Evolutionary conservation across 2,888 invertebrate species (phyloP).

Genomic region (Eristalinus sepulchralis): DNA sequence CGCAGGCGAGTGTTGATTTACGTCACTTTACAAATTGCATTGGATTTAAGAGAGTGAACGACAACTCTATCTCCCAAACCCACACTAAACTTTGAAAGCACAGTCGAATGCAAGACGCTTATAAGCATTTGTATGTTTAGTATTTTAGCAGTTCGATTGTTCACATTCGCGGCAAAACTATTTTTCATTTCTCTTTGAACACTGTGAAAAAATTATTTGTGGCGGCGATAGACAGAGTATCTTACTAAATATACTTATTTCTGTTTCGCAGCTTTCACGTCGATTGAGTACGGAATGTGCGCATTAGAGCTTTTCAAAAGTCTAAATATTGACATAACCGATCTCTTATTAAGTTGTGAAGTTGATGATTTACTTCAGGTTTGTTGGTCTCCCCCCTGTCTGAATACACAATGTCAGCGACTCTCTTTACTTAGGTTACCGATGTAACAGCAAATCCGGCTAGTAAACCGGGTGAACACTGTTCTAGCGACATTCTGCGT

Average conservation of each 20-base stretch:
- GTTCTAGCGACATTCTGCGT: constrained; percentile 73
- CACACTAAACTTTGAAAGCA: not conserved
- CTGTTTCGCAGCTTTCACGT: not conserved
- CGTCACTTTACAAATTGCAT: too few relatives aligned
- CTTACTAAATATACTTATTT: not conserved
- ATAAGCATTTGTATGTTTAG: not conserved
- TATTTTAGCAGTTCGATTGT: not conserved
- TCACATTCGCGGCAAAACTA: not conserved
- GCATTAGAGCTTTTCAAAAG: not conserved
- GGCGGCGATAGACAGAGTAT: not conserved
- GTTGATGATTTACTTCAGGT: not conserved
- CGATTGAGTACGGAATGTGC: not conserved
- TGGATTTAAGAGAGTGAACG: not conserved
- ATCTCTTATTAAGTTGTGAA: not conserved
- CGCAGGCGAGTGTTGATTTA: too few relatives aligned
- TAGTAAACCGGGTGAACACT: constrained; percentile 60
- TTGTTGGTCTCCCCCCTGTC: not conserved
- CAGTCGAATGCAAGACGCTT: not conserved
- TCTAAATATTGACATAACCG: not conserved
- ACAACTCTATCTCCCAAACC: not conserved
- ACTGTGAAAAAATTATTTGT: too few relatives aligned
- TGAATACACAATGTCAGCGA: not conserved
- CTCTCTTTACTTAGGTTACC: not conserved
- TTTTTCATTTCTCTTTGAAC: too few relatives aligned
- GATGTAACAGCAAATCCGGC: not conserved